Percentiles rank a stretch among this genome's conserved stretches.
Conservation (phyloP, 2,797 vertebrate species). For the Tiaroga cobitis region DNA sequence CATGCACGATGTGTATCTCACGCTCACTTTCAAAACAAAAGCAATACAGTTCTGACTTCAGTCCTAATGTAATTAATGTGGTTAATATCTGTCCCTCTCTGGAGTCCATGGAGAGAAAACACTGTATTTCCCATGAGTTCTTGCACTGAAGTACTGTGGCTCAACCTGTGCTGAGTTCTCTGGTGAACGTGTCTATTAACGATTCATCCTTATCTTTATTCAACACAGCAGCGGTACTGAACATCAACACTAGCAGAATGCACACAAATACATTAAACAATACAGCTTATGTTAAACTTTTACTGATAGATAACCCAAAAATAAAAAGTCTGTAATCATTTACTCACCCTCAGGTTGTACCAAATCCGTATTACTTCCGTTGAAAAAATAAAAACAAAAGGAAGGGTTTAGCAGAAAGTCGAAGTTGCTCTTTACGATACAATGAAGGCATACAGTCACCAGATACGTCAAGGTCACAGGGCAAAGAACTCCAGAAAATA, state of each 20-base stretch:
- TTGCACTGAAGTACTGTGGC: constrained; percentile 4
- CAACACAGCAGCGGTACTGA: constrained; percentile 8
- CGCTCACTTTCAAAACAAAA: background rate
- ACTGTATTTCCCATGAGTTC: constrained; percentile 37
- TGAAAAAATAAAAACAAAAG: background rate
- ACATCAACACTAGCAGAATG: background rate
- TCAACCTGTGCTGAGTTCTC: constrained; percentile 28
- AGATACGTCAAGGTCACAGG: background rate
- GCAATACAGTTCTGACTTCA: constrained; percentile 20
- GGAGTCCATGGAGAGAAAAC: constrained; percentile 21
- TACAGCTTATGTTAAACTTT: background rate
- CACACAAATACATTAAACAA: background rate
- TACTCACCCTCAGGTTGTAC: background rate
- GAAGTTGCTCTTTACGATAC: background rate
- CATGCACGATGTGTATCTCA: background rate
- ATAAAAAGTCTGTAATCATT: background rate
- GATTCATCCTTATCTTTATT: constrained; percentile 16
- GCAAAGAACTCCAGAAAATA: background rate
- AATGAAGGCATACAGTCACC: background rate
- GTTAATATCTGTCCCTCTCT: constrained; percentile 15
- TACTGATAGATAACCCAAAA: background rate
- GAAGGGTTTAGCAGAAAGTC: background rate
- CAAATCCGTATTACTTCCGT: background rate
- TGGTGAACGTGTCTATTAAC: constrained; percentile 17
- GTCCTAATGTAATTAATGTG: constrained; percentile 35